Percentiles rank a stretch among this genome's conserved stretches.
Conservation (phyloP, 2,888 invertebrate genomes). For the Ashinkailepas kermadecensis region DNA sequence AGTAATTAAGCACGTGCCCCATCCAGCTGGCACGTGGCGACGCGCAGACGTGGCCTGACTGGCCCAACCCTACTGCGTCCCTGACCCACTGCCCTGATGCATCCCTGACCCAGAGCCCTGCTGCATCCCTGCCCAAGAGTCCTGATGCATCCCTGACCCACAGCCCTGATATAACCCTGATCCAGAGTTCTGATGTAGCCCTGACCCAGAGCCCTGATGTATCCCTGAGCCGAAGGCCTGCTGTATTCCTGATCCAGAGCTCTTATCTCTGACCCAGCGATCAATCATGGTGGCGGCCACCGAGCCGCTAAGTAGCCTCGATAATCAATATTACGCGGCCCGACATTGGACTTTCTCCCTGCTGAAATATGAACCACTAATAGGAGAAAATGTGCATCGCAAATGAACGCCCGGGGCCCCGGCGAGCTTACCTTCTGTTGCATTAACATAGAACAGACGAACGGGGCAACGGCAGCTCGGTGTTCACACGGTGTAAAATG, state of each 20-base stretch:
- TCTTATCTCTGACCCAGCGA: too few relatives aligned
- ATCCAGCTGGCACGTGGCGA: too few relatives aligned
- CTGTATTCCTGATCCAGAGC: too few relatives aligned
- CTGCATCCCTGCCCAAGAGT: too few relatives aligned
- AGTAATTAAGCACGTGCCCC: too few relatives aligned
- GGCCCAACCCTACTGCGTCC: too few relatives aligned
- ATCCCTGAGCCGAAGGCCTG: not conserved
- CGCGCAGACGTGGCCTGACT: too few relatives aligned
- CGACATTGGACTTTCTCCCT: not conserved
- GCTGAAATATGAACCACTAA: not conserved
- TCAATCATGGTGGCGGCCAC: not conserved
- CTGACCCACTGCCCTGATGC: too few relatives aligned
- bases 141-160: too few relatives aligned
- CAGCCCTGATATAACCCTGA: too few relatives aligned
- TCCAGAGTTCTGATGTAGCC: too few relatives aligned
- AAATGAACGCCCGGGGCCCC: not conserved
- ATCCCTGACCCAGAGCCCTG: too few relatives aligned
- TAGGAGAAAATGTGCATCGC: not conserved
- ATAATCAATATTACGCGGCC: constrained; percentile 7
- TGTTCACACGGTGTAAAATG: not conserved
- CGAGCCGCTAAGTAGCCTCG: not conserved
- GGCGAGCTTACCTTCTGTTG: not conserved
- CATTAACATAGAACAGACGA: not conserved
- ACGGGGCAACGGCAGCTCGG: not conserved
- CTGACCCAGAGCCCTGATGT: not conserved